These are phyloP conservation scores for Tiaroga cobitis DNA, from an alignment of 2,797 vertebrate species.

Conservation along the genomic window DNA sequence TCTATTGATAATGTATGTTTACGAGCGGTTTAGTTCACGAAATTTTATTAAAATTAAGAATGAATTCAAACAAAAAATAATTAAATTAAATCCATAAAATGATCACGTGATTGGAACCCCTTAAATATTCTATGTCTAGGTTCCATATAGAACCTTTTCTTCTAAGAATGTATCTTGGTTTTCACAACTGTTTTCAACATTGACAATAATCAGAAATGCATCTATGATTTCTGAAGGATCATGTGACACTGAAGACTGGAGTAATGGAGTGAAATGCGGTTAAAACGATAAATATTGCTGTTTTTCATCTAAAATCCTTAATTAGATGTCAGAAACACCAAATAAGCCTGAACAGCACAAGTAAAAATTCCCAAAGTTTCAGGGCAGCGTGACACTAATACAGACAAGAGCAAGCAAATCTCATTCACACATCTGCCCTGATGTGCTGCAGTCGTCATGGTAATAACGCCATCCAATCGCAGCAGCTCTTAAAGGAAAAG, in stretches of 20 bases:
- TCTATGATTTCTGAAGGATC: background rate
- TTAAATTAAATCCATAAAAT: background rate
- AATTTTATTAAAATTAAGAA: background rate
- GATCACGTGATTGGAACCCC: background rate
- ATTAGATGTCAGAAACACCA: background rate
- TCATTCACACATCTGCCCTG: constrained; percentile 9
- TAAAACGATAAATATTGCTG: background rate
- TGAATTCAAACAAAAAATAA: too few relatives aligned
- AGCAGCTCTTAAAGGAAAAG: background rate
- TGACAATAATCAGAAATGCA: background rate
- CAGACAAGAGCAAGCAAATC: background rate
- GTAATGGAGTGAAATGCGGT: background rate
- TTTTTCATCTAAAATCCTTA: background rate
- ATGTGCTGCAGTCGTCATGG: constrained; percentile 9
- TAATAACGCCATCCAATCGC: background rate
- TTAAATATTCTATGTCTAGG: background rate
- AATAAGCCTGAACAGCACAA: background rate
- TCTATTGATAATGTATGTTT: background rate
- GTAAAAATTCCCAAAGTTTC: background rate
- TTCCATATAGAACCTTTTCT: background rate
- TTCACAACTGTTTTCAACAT: background rate
- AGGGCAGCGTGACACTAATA: background rate
- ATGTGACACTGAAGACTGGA: background rate
- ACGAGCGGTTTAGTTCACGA: background rate
- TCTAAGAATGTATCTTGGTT: background rate